Percentiles rank a stretch among this genome's conserved stretches.
phyloP scores from a whole-genome alignment of 2,113 vertebrate species.

The Piaya cayana region DNA sequence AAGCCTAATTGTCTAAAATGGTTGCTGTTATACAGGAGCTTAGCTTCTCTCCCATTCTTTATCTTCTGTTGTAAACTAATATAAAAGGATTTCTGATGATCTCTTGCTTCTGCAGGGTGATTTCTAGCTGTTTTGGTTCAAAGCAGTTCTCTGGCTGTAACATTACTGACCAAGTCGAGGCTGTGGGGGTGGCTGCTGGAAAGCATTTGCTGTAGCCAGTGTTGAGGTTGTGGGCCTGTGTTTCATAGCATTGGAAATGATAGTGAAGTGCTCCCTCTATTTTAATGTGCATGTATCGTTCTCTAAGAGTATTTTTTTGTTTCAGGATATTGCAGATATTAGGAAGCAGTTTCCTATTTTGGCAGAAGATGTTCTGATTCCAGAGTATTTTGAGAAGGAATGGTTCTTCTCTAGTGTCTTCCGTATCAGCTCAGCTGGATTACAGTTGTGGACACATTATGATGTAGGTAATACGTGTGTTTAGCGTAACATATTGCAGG shows the following conservation, averaged over 20 bases:
- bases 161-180: neutral
- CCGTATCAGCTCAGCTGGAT: conserved; percentile 91
- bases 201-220: neutral
- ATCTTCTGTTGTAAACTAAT: neutral
- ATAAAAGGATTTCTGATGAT: neutral
- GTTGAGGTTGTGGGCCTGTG: accelerated
- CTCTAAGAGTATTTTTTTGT: neutral
- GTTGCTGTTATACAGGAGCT: neutral
- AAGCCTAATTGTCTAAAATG: neutral
- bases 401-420: conserved; percentile 96
- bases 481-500: neutral
- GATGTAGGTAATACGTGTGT: conserved; percentile 79
- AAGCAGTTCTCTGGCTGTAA: neutral
- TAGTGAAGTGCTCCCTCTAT: neutral
- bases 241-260: neutral
- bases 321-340: conserved; percentile 92
- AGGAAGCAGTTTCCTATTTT: conserved; percentile 90
- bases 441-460: conserved; percentile 98
- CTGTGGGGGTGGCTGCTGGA: neutral
- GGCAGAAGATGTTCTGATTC: conserved; percentile 86
- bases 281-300: neutral
- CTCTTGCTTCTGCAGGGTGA: neutral
- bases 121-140: neutral
- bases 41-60: neutral
- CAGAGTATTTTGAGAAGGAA: conserved; percentile 87